A percentile compares a stretch with the other conserved stretches of the same genome.
Evolutionary conservation across 2,797 vertebrate genomes (phyloP).

Genomic region (Eospalax fontanierii): DNA sequence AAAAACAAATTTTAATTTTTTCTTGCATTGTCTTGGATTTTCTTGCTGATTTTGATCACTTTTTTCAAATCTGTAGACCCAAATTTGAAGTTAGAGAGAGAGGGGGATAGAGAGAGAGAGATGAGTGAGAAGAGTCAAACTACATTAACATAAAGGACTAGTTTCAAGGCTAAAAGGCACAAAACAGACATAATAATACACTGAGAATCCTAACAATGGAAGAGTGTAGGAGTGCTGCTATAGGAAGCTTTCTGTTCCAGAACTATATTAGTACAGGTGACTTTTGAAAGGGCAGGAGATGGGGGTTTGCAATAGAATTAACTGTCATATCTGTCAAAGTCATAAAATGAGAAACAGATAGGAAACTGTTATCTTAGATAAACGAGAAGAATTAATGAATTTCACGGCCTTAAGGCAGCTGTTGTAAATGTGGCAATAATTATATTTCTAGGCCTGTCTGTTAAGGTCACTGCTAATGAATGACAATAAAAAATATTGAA

Average conservation of each 20-base stretch:
- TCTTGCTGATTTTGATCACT: neutral
- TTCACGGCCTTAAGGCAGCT: neutral
- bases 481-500: neutral
- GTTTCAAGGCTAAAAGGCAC: neutral
- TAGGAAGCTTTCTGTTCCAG: neutral
- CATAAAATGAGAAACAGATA: conserved; percentile 63
- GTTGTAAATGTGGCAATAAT: conserved; percentile 52
- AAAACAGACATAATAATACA: neutral
- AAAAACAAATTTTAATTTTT: neutral
- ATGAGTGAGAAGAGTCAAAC: too few relatives aligned
- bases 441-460: neutral
- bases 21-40: neutral
- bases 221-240: neutral
- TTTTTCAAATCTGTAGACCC: neutral
- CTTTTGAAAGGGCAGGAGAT: conserved; percentile 19
- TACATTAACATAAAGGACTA: neutral
- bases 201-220: neutral
- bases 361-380: conserved; percentile 52
- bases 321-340: neutral
- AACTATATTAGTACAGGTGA: neutral
- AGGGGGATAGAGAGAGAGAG: too few relatives aligned
- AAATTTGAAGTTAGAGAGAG: neutral
- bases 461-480: conserved; percentile 59
- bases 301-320: neutral
- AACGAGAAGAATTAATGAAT: conserved; percentile 42